phyloP scores from a whole-genome alignment of 1,140 invertebrate genomes.

The Brachionus calyciflorus region DNA sequence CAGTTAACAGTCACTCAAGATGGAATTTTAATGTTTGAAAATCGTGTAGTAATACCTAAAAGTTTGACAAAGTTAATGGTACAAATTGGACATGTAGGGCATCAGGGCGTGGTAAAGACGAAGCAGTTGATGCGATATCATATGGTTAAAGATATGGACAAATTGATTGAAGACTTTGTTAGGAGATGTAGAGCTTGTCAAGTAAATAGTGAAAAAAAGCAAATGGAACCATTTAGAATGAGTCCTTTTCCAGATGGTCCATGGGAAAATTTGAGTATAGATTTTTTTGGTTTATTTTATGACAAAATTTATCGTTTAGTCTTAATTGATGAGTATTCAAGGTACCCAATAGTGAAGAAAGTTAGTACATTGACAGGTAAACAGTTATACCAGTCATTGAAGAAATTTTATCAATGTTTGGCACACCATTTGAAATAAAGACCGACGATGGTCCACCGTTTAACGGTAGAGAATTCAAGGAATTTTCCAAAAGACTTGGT shows the following conservation, averaged over 20 bases:
- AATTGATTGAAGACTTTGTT: constrained; percentile 47
- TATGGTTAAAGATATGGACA: constrained; percentile 49
- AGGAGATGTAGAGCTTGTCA: constrained; percentile 49
- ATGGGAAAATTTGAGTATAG: constrained; percentile 51
- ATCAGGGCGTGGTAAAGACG: constrained; percentile 49
- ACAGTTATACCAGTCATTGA: constrained; percentile 16
- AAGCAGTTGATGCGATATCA: constrained; percentile 48
- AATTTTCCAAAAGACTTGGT: constrained; percentile 42
- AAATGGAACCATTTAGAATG: constrained; percentile 49
- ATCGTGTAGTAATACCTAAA: constrained; percentile 48
- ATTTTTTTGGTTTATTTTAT: constrained; percentile 53
- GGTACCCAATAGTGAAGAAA: constrained; percentile 51
- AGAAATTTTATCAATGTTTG: constrained; percentile 48
- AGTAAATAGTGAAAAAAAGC: constrained; percentile 47
- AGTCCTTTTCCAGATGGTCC: constrained; percentile 48
- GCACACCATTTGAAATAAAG: constrained; percentile 47
- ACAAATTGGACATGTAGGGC: constrained; percentile 48
- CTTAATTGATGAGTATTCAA: constrained; percentile 52
- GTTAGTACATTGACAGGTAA: constrained; percentile 46
- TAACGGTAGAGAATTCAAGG: constrained; percentile 43
- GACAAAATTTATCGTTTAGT: constrained; percentile 51
- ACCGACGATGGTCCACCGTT: constrained; percentile 50
- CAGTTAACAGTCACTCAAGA: background rate
- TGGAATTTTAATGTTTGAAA: constrained; percentile 41
- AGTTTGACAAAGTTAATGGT: constrained; percentile 43